Percentiles rank a stretch among this genome's conserved stretches.
Conservation (phyloP, 2,113 vertebrate species). For the Ophiodon elongatus region DNA sequence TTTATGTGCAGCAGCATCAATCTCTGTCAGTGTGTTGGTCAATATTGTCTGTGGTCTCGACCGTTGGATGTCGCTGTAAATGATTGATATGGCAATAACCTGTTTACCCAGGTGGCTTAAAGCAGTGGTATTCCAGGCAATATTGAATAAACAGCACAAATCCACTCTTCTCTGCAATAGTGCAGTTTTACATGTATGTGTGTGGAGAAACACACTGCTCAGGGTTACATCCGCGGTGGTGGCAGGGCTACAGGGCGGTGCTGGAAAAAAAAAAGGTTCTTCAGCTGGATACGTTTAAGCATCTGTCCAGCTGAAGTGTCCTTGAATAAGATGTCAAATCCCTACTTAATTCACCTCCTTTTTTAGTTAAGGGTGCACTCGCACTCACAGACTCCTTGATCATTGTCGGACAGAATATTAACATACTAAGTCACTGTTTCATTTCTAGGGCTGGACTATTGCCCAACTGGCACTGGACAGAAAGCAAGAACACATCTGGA, state of each 20-base stretch:
- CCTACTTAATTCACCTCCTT: neutral
- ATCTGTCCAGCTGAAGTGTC: conserved; percentile 18
- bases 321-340: neutral
- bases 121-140: conserved; percentile 58
- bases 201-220: conserved; percentile 13
- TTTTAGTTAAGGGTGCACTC: neutral
- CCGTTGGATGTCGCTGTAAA: conserved; percentile 67
- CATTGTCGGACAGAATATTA: neutral
- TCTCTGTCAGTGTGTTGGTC: conserved; percentile 79
- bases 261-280: neutral
- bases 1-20: conserved; percentile 65
- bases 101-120: conserved; percentile 78
- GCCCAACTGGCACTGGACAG: neutral
- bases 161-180: conserved; percentile 50
- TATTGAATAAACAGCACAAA: conserved; percentile 73
- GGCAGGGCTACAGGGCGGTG: neutral
- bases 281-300: neutral
- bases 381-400: neutral
- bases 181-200: conserved; percentile 26
- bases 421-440: neutral
- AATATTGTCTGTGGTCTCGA: conserved; percentile 77
- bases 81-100: conserved; percentile 83
- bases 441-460: neutral
- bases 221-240: neutral
- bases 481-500: conserved; percentile 16